Evolutionary conservation across 2,113 vertebrate genomes (phyloP).

Genomic region (Leptocoma aspasia): DNA sequence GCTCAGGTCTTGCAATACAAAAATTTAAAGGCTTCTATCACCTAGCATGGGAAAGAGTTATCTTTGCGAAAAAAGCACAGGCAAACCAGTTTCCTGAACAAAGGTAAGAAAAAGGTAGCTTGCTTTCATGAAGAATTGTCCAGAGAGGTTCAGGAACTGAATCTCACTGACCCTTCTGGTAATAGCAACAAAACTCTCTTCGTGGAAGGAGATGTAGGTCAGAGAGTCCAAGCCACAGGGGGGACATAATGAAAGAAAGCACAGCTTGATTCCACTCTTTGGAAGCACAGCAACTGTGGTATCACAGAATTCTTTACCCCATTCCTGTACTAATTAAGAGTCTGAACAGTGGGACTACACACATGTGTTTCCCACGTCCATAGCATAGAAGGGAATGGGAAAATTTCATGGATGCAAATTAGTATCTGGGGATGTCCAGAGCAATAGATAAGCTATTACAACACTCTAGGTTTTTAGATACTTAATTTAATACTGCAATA

Average conservation of each 20-base stretch:
- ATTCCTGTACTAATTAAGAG: not conserved
- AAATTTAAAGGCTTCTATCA: not conserved
- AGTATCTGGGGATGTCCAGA: not conserved
- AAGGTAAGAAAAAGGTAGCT: not conserved
- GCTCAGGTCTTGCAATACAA: not conserved
- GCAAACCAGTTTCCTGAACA: not conserved
- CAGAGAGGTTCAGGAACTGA: not conserved
- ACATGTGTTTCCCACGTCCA: not conserved
- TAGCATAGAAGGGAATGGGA: not conserved
- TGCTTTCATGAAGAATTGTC: fast-evolving
- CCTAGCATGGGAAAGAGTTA: fast-evolving
- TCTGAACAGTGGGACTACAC: not conserved
- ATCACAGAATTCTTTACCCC: not conserved
- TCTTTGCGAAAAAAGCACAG: not conserved
- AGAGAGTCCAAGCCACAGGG: not conserved
- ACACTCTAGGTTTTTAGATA: not conserved
- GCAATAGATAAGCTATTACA: not conserved
- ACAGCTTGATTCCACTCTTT: not conserved
- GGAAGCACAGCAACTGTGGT: not conserved
- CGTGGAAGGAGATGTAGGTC: not conserved
- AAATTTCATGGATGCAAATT: not conserved
- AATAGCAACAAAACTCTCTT: not conserved
- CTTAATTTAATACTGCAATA: not conserved
- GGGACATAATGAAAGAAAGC: not conserved
- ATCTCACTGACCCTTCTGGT: not conserved